Percentiles rank a stretch among this genome's conserved stretches.
These are phyloP conservation scores for Protonemura montana DNA, from an alignment of 2,888 invertebrate species.

Conservation along the genomic window DNA sequence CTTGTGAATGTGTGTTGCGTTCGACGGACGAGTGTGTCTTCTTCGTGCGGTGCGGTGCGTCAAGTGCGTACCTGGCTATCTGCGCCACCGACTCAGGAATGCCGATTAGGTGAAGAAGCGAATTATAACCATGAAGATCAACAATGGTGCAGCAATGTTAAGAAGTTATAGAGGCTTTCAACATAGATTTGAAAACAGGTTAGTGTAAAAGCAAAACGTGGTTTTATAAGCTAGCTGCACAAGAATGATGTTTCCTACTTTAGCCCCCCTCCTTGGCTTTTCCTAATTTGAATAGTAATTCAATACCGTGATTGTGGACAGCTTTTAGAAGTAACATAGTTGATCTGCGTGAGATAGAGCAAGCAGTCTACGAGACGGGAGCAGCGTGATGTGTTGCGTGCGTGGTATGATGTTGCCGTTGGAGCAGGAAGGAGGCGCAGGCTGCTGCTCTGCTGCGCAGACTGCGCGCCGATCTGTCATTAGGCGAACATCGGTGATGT, in stretches of 20 bases:
- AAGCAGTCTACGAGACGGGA: not conserved
- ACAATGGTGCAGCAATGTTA: slow-evolving; percentile 27
- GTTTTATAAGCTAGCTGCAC: slow-evolving; percentile 1
- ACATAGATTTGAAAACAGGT: slow-evolving; percentile 30
- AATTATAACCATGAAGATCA: slow-evolving; percentile 32
- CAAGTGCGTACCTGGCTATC: not conserved
- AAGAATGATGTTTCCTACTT: slow-evolving; percentile 26
- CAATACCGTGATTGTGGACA: slow-evolving; percentile 22
- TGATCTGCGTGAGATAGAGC: slow-evolving; percentile 31
- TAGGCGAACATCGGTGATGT: slow-evolving; percentile 15
- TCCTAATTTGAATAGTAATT: slow-evolving; percentile 36
- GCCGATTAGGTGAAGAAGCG: slow-evolving; percentile 32
- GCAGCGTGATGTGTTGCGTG: not conserved
- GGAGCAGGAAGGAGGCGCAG: not conserved
- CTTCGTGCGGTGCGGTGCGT: not conserved
- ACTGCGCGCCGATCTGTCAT: slow-evolving; percentile 20
- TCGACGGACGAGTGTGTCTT: not conserved
- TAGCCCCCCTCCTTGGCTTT: slow-evolving; percentile 18
- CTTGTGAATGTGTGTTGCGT: not conserved
- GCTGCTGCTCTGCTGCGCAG: not conserved
- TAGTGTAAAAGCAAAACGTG: slow-evolving; percentile 32
- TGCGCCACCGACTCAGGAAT: slow-evolving; percentile 21
- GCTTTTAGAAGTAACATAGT: slow-evolving; percentile 25
- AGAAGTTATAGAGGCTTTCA: slow-evolving; percentile 36
- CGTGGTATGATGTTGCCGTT: not conserved